A percentile compares a stretch with the other conserved stretches of the same genome.
phyloP scores from a whole-genome alignment of 2,888 invertebrate genomes.

The Alsophila aescularia region DNA sequence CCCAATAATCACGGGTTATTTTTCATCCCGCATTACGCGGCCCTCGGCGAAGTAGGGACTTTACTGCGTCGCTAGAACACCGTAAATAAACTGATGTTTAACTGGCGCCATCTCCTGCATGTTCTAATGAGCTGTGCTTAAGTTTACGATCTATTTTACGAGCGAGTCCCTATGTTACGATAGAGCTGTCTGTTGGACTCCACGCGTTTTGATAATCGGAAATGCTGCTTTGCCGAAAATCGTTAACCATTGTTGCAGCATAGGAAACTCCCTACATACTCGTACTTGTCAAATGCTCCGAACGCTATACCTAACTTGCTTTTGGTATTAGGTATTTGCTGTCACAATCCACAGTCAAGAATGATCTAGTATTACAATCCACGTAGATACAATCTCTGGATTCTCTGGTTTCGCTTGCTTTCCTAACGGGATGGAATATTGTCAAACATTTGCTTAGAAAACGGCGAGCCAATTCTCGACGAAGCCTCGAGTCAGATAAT shows the following conservation, averaged over 20 bases:
- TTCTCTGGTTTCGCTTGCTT: constrained; percentile 25
- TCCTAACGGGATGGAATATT: constrained; percentile 21
- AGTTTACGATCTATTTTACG: constrained; percentile 64
- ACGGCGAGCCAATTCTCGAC: constrained; percentile 38
- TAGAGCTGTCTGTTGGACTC: constrained; percentile 44
- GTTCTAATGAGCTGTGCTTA: constrained; percentile 60
- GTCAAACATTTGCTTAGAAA: constrained; percentile 37
- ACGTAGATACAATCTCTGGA: background rate
- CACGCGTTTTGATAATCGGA: constrained; percentile 21
- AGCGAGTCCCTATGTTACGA: constrained; percentile 31
- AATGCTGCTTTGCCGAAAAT: background rate
- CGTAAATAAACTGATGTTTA: constrained; percentile 44
- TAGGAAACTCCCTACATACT: background rate
- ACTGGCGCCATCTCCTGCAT: constrained; percentile 57
- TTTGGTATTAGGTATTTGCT: no score
- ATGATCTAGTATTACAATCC: constrained; percentile 39
- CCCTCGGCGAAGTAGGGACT: constrained; percentile 28
- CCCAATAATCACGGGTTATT: constrained; percentile 41
- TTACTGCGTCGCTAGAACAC: constrained; percentile 33
- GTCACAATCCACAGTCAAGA: background rate
- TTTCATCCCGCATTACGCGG: constrained; percentile 38
- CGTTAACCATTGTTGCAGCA: background rate
- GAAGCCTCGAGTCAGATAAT: constrained; percentile 61
- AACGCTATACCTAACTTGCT: no score
- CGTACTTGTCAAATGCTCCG: no score